These are phyloP conservation scores for Trilocha varians DNA, from an alignment of 2,888 invertebrate genomes.

Conservation along the genomic window DNA sequence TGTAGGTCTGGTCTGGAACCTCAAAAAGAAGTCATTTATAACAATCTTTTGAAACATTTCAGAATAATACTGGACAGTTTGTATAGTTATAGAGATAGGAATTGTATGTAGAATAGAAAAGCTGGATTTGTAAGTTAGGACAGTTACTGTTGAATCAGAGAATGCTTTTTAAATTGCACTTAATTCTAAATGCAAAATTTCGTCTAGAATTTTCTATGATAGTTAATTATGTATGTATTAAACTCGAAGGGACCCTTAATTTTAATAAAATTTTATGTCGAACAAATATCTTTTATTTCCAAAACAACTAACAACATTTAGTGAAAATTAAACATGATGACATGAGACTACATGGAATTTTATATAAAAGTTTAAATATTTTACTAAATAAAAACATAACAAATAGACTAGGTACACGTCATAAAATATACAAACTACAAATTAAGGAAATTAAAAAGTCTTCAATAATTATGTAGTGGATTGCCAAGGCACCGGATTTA, in stretches of 20 bases:
- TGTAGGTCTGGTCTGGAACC: too few relatives aligned
- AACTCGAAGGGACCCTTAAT: slow-evolving; percentile 49
- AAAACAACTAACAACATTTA: slow-evolving; percentile 10
- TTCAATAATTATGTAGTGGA: slow-evolving; percentile 34
- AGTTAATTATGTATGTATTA: slow-evolving; percentile 5
- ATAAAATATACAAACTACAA: slow-evolving; percentile 6
- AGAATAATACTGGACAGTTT: slow-evolving; percentile 2
- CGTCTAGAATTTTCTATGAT: slow-evolving; percentile 1
- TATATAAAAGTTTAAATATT: slow-evolving; percentile 17
- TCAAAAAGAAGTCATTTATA: too few relatives aligned
- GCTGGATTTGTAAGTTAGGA: background rate
- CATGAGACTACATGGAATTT: background rate
- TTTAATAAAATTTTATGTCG: slow-evolving; percentile 14
- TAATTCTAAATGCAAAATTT: slow-evolving; percentile 26
- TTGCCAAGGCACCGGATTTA: slow-evolving; percentile 79
- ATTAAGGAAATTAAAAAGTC: slow-evolving; percentile 9
- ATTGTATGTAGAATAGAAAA: too few relatives aligned
- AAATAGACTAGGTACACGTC: slow-evolving; percentile 9
- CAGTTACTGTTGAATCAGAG: slow-evolving; percentile 6
- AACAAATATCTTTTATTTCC: slow-evolving; percentile 15
- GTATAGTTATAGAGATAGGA: too few relatives aligned
- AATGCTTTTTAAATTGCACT: slow-evolving; percentile 34
- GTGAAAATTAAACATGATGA: background rate
- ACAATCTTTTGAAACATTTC: too few relatives aligned
- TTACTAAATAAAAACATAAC: background rate